phyloP scores from a whole-genome alignment of 2,888 invertebrate genomes.

The Mythimna lalbum region DNA sequence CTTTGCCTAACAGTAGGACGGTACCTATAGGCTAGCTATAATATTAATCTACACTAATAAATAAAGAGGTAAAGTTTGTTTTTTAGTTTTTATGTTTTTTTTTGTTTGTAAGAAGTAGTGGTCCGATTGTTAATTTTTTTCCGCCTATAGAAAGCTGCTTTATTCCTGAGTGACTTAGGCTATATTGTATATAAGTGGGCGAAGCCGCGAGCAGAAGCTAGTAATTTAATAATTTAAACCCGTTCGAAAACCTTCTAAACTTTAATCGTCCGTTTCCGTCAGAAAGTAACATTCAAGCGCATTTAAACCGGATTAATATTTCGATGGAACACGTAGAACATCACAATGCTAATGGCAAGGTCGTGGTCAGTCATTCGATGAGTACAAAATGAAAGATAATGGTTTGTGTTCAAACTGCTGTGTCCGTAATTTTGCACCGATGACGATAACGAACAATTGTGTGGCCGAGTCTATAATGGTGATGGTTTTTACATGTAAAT shows the following conservation, averaged over 20 bases:
- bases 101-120: no score
- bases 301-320: conserved; percentile 22
- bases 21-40: no score
- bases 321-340: conserved; percentile 21
- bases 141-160: no score
- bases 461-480: conserved; percentile 37
- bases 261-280: conserved; percentile 7
- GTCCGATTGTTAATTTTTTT: no score
- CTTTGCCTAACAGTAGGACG: no score
- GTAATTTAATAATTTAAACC: not conserved
- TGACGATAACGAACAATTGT: conserved; percentile 63
- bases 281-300: conserved; percentile 9
- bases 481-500: conserved; percentile 48
- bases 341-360: conserved; percentile 65
- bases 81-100: no score
- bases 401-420: conserved; percentile 57
- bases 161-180: no score
- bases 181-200: no score
- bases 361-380: conserved; percentile 67
- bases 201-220: no score
- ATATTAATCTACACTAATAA: no score
- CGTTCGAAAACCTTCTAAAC: not conserved
- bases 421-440: conserved; percentile 62
- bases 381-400: conserved; percentile 65
- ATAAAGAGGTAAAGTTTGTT: no score